Percentiles rank a stretch among this genome's conserved stretches.
Evolutionary conservation across 2,113 vertebrate species (phyloP).

Genomic region (Egretta garzetta): DNA sequence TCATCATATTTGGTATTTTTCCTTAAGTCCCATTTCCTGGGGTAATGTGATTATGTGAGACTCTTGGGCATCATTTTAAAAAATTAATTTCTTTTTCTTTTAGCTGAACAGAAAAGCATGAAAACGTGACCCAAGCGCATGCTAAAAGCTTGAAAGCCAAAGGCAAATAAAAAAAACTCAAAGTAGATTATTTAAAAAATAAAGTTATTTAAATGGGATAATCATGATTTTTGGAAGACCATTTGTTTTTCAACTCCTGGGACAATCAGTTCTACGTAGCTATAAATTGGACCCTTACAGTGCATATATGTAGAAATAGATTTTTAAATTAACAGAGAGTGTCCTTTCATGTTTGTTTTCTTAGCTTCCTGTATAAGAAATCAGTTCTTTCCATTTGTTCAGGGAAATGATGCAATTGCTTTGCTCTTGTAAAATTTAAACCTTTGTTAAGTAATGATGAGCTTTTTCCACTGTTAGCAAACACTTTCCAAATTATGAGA

Average conservation of each 20-base stretch:
- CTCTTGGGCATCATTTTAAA: neutral
- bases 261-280: neutral
- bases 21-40: neutral
- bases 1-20: neutral
- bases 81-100: conserved; percentile 10
- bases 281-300: neutral
- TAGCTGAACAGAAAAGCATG: neutral
- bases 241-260: neutral
- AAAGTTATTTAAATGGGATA: neutral
- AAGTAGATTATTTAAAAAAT: neutral
- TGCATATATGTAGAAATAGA: neutral
- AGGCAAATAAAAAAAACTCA: neutral
- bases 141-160: neutral
- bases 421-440: neutral
- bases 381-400: neutral
- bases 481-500: neutral
- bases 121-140: neutral
- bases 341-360: neutral
- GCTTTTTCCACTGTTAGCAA: neutral
- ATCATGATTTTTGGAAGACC: neutral
- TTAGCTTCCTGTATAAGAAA: neutral
- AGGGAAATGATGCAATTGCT: neutral
- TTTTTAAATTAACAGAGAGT: neutral
- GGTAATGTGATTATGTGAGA: conserved; percentile 8
- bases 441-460: neutral